These are phyloP conservation scores for Drosophila bocki DNA, from an alignment of 1,140 invertebrate genomes.

Conservation along the genomic window DNA sequence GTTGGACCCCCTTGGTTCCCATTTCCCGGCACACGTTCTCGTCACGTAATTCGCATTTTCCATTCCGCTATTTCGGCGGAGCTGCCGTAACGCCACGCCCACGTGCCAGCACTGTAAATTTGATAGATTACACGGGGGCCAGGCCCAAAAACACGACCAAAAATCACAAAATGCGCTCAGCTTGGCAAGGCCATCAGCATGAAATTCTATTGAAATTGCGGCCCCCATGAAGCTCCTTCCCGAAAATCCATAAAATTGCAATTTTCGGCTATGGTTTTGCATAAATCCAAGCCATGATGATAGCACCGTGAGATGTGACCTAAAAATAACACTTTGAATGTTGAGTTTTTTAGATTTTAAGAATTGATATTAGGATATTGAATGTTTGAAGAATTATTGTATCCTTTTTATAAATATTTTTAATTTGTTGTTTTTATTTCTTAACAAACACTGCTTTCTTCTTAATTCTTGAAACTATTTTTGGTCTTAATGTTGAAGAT, in stretches of 20 bases:
- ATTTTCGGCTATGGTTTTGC: constrained; percentile 61
- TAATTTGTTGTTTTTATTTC: neutral
- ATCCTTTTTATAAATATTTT: neutral
- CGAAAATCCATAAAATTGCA: constrained; percentile 53
- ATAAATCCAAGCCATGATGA: constrained; percentile 8
- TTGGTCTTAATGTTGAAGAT: no score
- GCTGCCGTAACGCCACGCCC: constrained; percentile 41
- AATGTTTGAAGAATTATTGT: neutral
- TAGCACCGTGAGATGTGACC: neutral
- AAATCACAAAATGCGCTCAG: constrained; percentile 14
- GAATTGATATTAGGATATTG: neutral
- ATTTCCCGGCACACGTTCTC: constrained; percentile 51
- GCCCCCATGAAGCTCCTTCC: neutral
- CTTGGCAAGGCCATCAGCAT: constrained; percentile 59
- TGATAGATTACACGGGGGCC: constrained; percentile 63
- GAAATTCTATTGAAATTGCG: constrained; percentile 61
- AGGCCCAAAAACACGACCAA: constrained; percentile 1
- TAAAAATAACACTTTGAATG: neutral
- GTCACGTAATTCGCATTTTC: constrained; percentile 81
- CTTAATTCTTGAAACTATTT: neutral
- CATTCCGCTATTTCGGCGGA: constrained; percentile 54
- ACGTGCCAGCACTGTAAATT: constrained; percentile 41
- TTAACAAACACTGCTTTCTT: neutral
- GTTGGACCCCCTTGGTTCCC: neutral
- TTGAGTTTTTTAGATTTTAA: neutral